phyloP scores from a whole-genome alignment of 35 echinoderm and acorn worm genomes.

The Lytechinus variegatus region DNA sequence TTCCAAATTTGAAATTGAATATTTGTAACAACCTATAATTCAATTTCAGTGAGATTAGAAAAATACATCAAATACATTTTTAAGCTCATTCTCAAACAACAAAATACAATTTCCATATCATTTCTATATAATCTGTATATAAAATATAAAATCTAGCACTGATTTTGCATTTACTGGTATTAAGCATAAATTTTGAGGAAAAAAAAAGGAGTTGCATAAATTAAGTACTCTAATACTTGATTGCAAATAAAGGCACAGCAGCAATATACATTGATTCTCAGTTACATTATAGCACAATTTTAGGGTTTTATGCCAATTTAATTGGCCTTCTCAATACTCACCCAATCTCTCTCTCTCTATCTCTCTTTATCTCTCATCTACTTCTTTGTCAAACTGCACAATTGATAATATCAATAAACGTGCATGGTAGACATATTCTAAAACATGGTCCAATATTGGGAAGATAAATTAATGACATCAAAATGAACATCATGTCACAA shows the following conservation, averaged over 20 bases:
- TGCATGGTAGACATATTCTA: no score
- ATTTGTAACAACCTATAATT: no score
- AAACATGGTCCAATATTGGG: no score
- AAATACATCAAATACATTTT: not conserved
- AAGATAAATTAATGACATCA: no score
- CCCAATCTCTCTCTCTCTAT: not conserved
- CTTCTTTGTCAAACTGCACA: no score
- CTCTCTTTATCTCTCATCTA: not conserved
- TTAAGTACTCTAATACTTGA: not conserved
- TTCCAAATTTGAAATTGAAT: no score
- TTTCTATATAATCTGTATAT: not conserved
- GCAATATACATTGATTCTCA: not conserved
- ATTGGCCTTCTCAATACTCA: not conserved
- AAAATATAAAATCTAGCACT: not conserved
- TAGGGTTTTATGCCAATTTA: not conserved
- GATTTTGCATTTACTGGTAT: not conserved
- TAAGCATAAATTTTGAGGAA: not conserved
- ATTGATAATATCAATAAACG: no score
- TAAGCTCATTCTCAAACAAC: not conserved
- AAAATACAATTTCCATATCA: not conserved
- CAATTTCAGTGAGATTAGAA: not conserved
- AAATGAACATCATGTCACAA: no score
- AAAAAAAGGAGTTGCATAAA: not conserved
- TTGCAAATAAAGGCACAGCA: not conserved
- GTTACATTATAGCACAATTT: not conserved